Base-by-base conservation (phyloP, 2,888 invertebrate species). In the Theretra japonica region DNA sequence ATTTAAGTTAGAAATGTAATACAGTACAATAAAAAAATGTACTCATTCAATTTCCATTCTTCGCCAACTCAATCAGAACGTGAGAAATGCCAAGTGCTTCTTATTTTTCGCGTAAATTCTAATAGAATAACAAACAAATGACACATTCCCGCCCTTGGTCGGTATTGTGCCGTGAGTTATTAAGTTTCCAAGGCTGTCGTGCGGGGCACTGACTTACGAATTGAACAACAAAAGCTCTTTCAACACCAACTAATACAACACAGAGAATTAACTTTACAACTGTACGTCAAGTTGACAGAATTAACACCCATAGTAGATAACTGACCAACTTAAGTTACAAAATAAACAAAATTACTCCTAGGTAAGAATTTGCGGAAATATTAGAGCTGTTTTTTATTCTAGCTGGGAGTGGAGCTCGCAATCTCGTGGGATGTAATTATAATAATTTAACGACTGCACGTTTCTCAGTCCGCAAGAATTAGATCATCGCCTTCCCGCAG, bases 21-120 rank as follows among this genome's bases (percentile, higher is more conserved):
- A 3, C 41, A 3, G 41, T 41, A 41, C 15, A 57, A 23, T 15
- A 59, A 17, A 59, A 17, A 59, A 59, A 59, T 25, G 17, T 21
- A 60, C n/a, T 33, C 60, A 41, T 53, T n/a, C 17, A 53, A 19
- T 53, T n/a, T 53, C n/a, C 53, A n/a, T 33, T n/a, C 30, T 33
- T 60, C 60, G 30, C 30, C 48, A 41, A 23, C 15, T 17, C 17
- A 41, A 17, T 23, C n/a, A n/a, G 17, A 41, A n/a, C 5, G n/a
- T 48, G 17, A 23, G 21, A 62, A 65, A 65, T 65, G 65, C 65
- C 65, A 65, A 41, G 65, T 65, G 15, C 19, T 5, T 62, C 4
- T 21, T 41, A 15, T 30, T 33, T 21, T 41, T 41, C 17, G 0
- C 25, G 4, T 58, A 25, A 25, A 58, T 25, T 58, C 23, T 17